Evolutionary conservation across 2,797 vertebrate genomes (phyloP).

Genomic region (Onychomys torridus): DNA sequence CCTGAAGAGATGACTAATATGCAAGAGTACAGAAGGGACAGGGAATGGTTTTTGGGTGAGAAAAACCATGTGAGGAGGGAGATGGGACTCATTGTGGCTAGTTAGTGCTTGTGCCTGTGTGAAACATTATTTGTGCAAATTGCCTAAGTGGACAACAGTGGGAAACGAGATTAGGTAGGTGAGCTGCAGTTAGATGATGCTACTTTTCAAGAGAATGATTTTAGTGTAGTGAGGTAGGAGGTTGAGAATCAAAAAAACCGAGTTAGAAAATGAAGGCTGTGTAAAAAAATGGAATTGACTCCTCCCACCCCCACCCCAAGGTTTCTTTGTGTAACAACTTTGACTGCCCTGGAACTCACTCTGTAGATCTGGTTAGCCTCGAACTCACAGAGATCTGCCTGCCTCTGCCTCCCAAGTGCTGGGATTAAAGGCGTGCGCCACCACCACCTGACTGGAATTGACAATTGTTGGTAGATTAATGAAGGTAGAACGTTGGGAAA

Average conservation of each 20-base stretch:
- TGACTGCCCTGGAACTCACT: too few relatives aligned
- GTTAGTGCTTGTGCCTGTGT: neutral
- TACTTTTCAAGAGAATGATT: neutral
- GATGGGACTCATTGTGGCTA: neutral
- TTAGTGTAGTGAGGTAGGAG: neutral
- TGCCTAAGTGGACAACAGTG: neutral
- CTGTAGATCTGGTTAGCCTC: too few relatives aligned
- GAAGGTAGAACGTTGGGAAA: neutral
- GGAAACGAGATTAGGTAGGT: neutral
- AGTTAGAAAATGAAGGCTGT: neutral
- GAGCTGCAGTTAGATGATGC: neutral
- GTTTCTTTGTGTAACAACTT: too few relatives aligned
- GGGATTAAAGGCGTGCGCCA: too few relatives aligned
- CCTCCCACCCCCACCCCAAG: too few relatives aligned
- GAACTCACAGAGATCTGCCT: too few relatives aligned
- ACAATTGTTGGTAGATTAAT: neutral
- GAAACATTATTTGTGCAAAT: neutral
- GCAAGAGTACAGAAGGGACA: neutral
- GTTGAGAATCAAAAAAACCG: neutral
- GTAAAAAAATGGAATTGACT: neutral
- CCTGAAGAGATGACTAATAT: neutral
- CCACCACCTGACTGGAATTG: neutral
- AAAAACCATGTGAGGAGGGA: neutral
- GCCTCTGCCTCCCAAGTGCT: too few relatives aligned
- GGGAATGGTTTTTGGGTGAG: neutral